Conservation (phyloP, 2,888 invertebrate species). For the Tenthredo distinguenda region DNA sequence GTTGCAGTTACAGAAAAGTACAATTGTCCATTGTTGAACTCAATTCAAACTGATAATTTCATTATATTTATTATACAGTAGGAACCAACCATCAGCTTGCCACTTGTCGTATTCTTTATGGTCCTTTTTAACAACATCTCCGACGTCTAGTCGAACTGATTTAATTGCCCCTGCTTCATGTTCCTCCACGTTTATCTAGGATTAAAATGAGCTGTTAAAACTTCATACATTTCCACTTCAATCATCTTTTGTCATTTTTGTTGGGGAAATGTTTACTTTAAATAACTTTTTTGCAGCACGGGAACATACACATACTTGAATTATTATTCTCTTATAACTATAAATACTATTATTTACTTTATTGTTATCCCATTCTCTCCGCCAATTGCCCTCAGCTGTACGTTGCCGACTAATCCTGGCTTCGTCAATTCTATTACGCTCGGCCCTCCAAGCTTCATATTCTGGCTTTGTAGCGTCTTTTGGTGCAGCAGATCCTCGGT, state of each 20-base stretch:
- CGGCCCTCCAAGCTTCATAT: conserved; percentile 78
- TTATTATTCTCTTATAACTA: not conserved
- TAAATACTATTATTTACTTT: conserved; percentile 66
- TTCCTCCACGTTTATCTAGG: conserved; percentile 62
- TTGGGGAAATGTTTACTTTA: not conserved
- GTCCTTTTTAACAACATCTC: conserved; percentile 63
- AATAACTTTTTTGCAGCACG: too few species aligned
- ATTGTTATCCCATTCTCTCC: conserved; percentile 78
- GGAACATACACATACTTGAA: not conserved
- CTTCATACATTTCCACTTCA: not conserved
- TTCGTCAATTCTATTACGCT: conserved; percentile 77
- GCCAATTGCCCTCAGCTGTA: conserved; percentile 78
- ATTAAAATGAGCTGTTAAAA: conserved; percentile 30
- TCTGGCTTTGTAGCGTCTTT: conserved; percentile 70
- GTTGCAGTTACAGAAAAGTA: not conserved
- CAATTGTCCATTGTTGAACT: not conserved
- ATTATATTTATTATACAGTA: not conserved
- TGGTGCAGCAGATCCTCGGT: conserved; percentile 57
- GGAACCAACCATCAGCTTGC: conserved; percentile 59
- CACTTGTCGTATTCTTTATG: conserved; percentile 68
- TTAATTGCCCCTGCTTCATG: conserved; percentile 59
- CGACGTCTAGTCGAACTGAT: conserved; percentile 8
- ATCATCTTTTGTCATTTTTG: not conserved
- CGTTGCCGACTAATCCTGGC: conserved; percentile 77
- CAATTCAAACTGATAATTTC: not conserved